Evolutionary conservation across 2,888 invertebrate genomes (phyloP).

Genomic region (Desoria tigrina): DNA sequence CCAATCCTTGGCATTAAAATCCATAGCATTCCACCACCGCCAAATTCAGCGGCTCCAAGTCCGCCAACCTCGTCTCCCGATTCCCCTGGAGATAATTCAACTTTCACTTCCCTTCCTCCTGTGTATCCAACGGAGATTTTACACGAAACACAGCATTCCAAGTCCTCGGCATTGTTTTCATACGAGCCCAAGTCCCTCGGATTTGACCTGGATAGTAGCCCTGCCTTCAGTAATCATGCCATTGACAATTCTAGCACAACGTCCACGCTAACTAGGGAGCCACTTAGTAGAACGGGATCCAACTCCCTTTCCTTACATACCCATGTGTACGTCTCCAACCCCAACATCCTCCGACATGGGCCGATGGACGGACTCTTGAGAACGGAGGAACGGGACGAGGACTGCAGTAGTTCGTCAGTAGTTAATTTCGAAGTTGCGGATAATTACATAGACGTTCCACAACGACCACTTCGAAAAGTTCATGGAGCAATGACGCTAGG

Average conservation of each 20-base stretch:
- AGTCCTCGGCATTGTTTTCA: conserved; percentile 42
- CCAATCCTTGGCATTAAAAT: conserved; percentile 33
- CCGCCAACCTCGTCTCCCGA: conserved; percentile 21
- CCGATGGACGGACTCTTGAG: conserved; percentile 17
- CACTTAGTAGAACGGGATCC: conserved; percentile 39
- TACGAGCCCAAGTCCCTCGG: conserved; percentile 47
- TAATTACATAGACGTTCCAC: neutral
- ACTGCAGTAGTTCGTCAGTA: neutral
- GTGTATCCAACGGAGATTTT: conserved; percentile 43
- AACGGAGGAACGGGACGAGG: conserved; percentile 20
- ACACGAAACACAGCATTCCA: conserved; percentile 40
- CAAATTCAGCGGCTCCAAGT: conserved; percentile 30
- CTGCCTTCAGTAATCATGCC: neutral
- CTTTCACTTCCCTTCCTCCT: conserved; percentile 41
- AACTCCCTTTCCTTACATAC: conserved; percentile 41
- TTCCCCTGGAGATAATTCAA: conserved; percentile 9
- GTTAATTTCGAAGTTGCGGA: neutral
- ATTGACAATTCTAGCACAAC: conserved; percentile 14
- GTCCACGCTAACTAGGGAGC: conserved; percentile 26
- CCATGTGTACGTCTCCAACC: conserved; percentile 45
- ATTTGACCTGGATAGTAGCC: conserved; percentile 38
- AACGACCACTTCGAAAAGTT: conserved; percentile 16
- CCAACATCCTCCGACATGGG: conserved; percentile 35
- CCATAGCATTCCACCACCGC: conserved; percentile 21
- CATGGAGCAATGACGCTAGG: conserved; percentile 5